Conservation (phyloP, 2,113 vertebrate species). For the Psittacula cyanocephala region DNA sequence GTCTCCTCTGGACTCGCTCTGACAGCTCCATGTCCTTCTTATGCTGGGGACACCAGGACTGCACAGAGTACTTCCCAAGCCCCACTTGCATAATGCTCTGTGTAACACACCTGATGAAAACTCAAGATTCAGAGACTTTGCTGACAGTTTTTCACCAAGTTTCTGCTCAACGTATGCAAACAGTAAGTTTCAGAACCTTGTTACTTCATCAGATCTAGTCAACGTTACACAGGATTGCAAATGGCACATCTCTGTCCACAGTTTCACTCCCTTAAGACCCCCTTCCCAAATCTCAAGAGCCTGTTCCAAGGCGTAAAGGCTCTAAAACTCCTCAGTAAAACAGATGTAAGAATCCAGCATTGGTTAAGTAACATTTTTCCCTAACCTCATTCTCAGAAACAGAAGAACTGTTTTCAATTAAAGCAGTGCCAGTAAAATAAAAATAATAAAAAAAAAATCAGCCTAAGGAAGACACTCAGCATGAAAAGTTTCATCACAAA, state of each 20-base stretch:
- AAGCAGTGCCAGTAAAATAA: background rate
- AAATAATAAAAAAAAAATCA: background rate
- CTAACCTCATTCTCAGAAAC: slow-evolving; percentile 60
- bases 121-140: background rate
- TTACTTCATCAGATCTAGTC: background rate
- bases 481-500: slow-evolving; percentile 18
- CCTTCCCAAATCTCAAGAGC: slow-evolving; percentile 9
- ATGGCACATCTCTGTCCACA: background rate
- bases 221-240: background rate
- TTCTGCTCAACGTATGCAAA: background rate
- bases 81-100: background rate
- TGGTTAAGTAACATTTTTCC: slow-evolving; percentile 55
- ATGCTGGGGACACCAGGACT: background rate
- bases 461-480: slow-evolving; percentile 24
- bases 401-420: slow-evolving; percentile 54
- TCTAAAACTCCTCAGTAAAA: slow-evolving; percentile 33
- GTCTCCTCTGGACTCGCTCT: background rate
- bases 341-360: slow-evolving; percentile 51
- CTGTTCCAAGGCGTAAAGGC: slow-evolving; percentile 18
- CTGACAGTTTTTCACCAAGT: background rate
- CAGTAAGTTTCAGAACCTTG: background rate
- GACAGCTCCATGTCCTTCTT: background rate
- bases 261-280: background rate
- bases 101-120: background rate
- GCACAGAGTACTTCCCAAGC: background rate